A percentile compares a stretch with the other conserved stretches of the same genome.
Conservation (phyloP, 2,888 invertebrate species). For the Nebria salina region DNA sequence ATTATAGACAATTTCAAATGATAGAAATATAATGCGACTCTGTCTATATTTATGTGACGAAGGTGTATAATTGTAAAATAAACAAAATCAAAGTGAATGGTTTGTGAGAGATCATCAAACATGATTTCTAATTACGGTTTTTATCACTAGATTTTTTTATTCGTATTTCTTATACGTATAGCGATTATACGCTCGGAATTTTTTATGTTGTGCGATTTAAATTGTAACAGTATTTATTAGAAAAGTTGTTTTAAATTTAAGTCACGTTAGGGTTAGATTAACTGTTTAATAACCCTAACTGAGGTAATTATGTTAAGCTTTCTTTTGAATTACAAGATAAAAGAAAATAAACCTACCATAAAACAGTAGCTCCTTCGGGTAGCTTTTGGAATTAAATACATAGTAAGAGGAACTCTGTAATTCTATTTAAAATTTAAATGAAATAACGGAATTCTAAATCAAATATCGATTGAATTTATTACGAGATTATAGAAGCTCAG, state of each 20-base stretch:
- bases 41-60: neutral
- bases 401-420: too few species aligned
- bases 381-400: neutral
- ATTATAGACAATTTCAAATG: neutral
- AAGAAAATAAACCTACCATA: neutral
- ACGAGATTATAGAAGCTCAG: too few species aligned
- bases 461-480: too few species aligned
- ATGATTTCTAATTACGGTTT: neutral
- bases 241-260: neutral
- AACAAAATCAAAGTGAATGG: neutral
- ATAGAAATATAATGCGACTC: neutral
- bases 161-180: neutral
- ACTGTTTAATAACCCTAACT: neutral
- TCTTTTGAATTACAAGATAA: neutral
- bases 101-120: neutral
- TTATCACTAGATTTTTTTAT: neutral
- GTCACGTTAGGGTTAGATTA: neutral
- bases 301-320: neutral
- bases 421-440: too few species aligned
- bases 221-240: neutral
- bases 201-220: neutral
- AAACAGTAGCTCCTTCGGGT: neutral
- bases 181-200: neutral
- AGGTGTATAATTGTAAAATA: neutral
- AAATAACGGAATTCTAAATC: too few species aligned